Base-by-base conservation (phyloP, 2,797 vertebrate species). In the Chrosomus eos region DNA sequence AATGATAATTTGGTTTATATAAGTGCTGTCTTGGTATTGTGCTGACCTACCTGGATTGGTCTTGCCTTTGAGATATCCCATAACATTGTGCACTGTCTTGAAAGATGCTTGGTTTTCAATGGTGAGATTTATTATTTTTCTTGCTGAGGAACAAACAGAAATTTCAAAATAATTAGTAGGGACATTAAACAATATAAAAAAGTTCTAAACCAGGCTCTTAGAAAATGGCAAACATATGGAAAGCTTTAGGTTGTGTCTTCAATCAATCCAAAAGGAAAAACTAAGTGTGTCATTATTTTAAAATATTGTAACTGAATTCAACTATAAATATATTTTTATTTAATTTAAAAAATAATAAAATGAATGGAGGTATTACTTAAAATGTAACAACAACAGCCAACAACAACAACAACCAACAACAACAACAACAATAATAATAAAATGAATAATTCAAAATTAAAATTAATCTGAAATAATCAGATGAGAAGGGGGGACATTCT, bases 61-160 rank as follows among this genome's bases (percentile, higher is more conserved):
- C 55, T 91, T 89, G 82, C 97, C 97, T 92, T 94, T 97, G 67
- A 99, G 92, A 92, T 95, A 97, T 28, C 97, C 98, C 86, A 98
- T 90, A 79, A 97, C 93, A 68, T 98, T 98, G 91, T 96, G 95
- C 85, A 98, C 92, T 10, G 93, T 95, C 93, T 94, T 96, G 91
- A 95, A 96, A 75, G 92, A 90, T 45, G 94, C 87, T 45, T 94
- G 90, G 77, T 96, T 96, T 71, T 95, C 94, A 82, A 98, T 90
- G 70, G 90, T 95, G 86, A 99, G 90, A 14, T 74, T 95, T 72
- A 99, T 90, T 66, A 85, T 92, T 91, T 90, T 96, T 77, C 91
- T 91, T 73, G 91, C 97, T 97, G 87, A 80, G 85, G 85, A 45
- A 77, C 31, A 89, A 87, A 72, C 26, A 87, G 9, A 87, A 33